phyloP scores from a whole-genome alignment of 2,113 vertebrate genomes.

The Sisor rabdophorus region DNA sequence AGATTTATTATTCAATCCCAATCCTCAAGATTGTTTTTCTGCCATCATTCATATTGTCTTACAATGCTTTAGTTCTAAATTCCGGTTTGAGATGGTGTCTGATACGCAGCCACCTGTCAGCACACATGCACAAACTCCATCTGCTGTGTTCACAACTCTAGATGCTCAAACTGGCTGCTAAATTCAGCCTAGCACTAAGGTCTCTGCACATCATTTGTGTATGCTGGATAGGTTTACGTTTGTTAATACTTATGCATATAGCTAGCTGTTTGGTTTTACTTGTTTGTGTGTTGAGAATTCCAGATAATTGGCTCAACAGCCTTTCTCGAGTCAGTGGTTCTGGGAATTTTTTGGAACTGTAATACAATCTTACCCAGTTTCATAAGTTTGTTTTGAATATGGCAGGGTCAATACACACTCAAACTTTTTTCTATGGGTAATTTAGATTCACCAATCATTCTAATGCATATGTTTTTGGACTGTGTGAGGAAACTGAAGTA shows the following conservation, averaged over 20 bases:
- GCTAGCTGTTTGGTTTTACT: slow-evolving; percentile 20
- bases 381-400: slow-evolving; percentile 25
- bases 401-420: too few relatives aligned
- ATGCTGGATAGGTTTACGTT: not conserved
- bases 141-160: not conserved
- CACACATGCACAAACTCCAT: not conserved
- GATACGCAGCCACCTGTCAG: not conserved
- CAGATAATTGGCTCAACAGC: slow-evolving; percentile 46
- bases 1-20: not conserved
- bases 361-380: not conserved
- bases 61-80: slow-evolving; percentile 1
- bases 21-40: not conserved
- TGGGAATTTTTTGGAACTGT: slow-evolving; percentile 12
- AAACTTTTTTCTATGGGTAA: too few relatives aligned
- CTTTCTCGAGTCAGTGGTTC: slow-evolving; percentile 4
- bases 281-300: slow-evolving; percentile 30
- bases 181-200: not conserved
- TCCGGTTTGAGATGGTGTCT: not conserved
- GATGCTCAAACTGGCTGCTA: not conserved
- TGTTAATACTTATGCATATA: slow-evolving; percentile 19
- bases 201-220: not conserved
- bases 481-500: too few relatives aligned
- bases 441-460: too few relatives aligned
- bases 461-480: too few relatives aligned
- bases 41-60: not conserved